Percentiles rank a stretch among this genome's conserved stretches.
These are phyloP conservation scores for Steatocranus sp. DNA, from an alignment of 2,797 vertebrate genomes.

Conservation along the genomic window DNA sequence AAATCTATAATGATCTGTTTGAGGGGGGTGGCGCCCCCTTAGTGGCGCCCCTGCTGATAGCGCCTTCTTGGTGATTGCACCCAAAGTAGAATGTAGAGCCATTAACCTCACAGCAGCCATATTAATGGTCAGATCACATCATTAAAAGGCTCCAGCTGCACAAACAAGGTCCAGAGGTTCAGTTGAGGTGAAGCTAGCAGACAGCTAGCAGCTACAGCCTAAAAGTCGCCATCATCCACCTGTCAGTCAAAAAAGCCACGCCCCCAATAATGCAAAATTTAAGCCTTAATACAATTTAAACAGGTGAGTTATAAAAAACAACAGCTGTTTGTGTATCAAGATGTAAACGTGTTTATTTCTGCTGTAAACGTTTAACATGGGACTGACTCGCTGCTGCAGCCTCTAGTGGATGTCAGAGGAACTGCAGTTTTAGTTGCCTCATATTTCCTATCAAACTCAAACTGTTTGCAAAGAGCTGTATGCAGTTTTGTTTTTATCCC, in stretches of 20 bases:
- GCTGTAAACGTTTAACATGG: background rate
- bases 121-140: background rate
- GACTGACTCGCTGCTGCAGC: background rate
- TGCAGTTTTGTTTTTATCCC: background rate
- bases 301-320: background rate
- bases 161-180: background rate
- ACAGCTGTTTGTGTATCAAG: background rate
- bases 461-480: background rate
- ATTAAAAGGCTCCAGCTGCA: background rate
- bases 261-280: background rate
- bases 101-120: fast-evolving
- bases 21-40: background rate
- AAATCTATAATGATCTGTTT: background rate
- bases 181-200: background rate
- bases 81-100: background rate
- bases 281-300: background rate
- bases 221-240: background rate
- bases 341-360: background rate
- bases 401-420: background rate
- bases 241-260: background rate
- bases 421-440: background rate
- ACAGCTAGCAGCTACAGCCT: background rate
- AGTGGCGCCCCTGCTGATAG: background rate
- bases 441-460: background rate
- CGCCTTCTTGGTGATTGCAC: background rate